Evolutionary conservation across 2,888 invertebrate species (phyloP), one percentile per base, ranked within the genome.

Genomic region (Meiosimyza platycephala): DNA sequence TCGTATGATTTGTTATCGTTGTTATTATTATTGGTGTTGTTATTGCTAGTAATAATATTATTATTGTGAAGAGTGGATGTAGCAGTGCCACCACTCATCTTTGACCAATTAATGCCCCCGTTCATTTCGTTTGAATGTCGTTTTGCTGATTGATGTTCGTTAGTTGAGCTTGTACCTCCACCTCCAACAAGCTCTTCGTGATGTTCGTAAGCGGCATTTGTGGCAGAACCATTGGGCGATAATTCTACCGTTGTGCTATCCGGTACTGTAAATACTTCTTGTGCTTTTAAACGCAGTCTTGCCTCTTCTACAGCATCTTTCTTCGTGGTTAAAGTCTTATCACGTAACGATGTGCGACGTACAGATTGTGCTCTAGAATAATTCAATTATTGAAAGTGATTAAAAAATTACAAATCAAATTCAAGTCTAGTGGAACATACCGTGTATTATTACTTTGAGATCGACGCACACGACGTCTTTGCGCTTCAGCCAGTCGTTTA

Each of bases 291-390:
- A 81, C 93, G 89, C 57, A 94, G 87, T 74, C 94, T 89, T 28
- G 97, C 97, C 87, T 98, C 98, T 84, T 98, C 97, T 57, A 95
- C 92, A 28, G 96, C 97, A 88, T 98, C 98, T 79, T 96, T 94
- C 86, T 97, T 95, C 54, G 97, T 95, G 71, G 97, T 95, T 79
- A 96, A 90, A 77, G 94, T 95, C 88, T 97, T 97, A 87, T 98
- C 98, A 22, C 98, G 90, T 75, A 98, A 91, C 60, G 97, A 97
- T 57, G 97, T 97, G 76, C 98, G 90, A 55, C 98, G 91, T 59
- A 98, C 96, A 64, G 97, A 97, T 83, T 97, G 95, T 77, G 97
- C 97, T 85, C 96, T 90, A 74, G 12, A 63, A 70, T 22, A 22
- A n/a, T 6, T 54, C 54, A 16, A 54, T 9, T 9, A 16, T 54